Evolutionary conservation across 2,888 invertebrate species (phyloP), one percentile per base, ranked within the genome.

Genomic region (Agrotis segetum): DNA sequence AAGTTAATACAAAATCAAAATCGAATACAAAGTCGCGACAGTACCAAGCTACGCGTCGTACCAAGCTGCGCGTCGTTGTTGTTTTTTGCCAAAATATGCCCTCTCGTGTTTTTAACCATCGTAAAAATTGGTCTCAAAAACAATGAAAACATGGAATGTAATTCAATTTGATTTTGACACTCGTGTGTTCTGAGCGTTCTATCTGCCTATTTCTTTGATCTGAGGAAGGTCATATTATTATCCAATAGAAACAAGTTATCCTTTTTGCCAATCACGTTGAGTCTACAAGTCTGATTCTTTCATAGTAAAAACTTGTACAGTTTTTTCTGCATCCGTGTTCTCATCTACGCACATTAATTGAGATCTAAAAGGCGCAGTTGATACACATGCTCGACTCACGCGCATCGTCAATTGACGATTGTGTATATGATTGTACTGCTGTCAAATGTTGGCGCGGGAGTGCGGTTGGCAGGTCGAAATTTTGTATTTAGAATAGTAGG

Each of bases 301-400:
- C 44, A 56, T 3, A 52, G 61, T 55, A 58, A 46, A n/a, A n/a
- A 58, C 24, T 60, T 14, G 17, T 7, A 52, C 2, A n/a, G 16
- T 74, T 79, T 64, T 70, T 72, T 77, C 68, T 80, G n/a, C 46
- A 52, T 56, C 49, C 16, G 17, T 11, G 14, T 49, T 79, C 34
- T 79, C 64, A n/a, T 81, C 87, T 88, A 63, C 65, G 34, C 58
- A 66, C 65, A 71, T 81, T 84, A 86, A 87, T 86, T 86, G 78
- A 80, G 69, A 75, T 59, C 77, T 73, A 67, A 47, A 53, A 72
- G 61, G 58, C 74, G 64, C 79, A 84, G 77, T 84, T 79, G 58
- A 67, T 74, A 71, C 72, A 79, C 67, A 60, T 71, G 64, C 44
- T 56, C 71, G 77, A 59, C 81, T 79, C 83, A 72, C 59, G 82